Evolutionary conservation across 2,113 vertebrate genomes (phyloP), one percentile per base, ranked within the genome.

Genomic region (Hiodon alosoides): DNA sequence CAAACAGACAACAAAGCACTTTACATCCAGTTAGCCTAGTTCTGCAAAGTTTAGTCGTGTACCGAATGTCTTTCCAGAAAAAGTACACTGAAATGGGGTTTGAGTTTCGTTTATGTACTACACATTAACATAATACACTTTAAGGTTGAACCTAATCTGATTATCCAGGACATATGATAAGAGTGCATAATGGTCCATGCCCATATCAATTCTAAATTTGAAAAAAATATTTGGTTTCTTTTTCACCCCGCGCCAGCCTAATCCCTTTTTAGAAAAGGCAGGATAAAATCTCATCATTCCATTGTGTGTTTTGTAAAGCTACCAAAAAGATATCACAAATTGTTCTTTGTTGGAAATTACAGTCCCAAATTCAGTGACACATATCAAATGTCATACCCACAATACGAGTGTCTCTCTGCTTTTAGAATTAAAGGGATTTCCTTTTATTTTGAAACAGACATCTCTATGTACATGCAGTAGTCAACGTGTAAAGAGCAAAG

Each of bases 311-410:
- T 47, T 31, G 78, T 78, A 82, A 79, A 69, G 69, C 50, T 59
- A 80, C 72, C 76, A 67, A 58, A n/a, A n/a, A 68, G 54, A 76
- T 70, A 79, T 79, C 58, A 74, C 65, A 81, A 67, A 6, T 55
- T 71, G 71, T 48, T 47, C 16, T 31, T 55, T 70, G n/a, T 14
- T 10, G 11, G 51, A 17, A 11, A 48, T 59, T 64, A 71, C 16
- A 46, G 51, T 48, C 70, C 75, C 52, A 5, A 77, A 76, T 75
- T 72, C 54, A 72, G 31, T 31, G 31, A 31, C 31, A 31, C 31
- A 31, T 31, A 31, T 31, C 31, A 31, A 31, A 31, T 31, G 31
- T 31, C 31, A 31, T 1, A 31, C 31, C 31, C 31, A 31, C 31
- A 31, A 31, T 31, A 31, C 31, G 31, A 2, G 31, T 2, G 31